Evolutionary conservation across 1,140 invertebrate genomes (phyloP), one percentile per base, ranked within the genome.

Genomic region (Tyrophagus putrescentiae): DNA sequence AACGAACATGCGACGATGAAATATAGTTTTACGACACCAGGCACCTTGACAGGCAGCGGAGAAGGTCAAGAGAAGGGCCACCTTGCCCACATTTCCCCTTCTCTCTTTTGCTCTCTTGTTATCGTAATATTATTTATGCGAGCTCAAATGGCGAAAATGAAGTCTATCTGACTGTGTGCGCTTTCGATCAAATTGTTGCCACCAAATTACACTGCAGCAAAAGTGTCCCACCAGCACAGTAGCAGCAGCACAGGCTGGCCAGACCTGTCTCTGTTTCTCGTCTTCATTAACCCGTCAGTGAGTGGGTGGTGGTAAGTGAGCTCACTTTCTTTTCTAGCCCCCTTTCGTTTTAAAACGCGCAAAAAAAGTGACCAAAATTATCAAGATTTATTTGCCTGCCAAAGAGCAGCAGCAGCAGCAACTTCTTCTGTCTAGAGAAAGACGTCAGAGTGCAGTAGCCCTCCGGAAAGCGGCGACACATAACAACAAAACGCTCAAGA

Each of bases 11-110:
- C n/a, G n/a, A n/a, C n/a, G n/a, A 48, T 48, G 45, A 48, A 48
- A 48, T 48, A 48, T 48, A 48, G 45, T 48, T 48, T 48, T 48
- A 48, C 18, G 45, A 18, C 45, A 6, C 45, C 18, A 48, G 45
- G n/a, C n/a, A 48, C 36, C 36, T 39, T 39, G 36, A 48, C 7
- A 48, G 45, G 45, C 18, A n/a, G n/a, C n/a, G 21, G 31, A 48
- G 18, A 48, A 48, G 45, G 7, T 48, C 7, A 48, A 48, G 18
- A 7, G 45, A 13, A 7, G 21, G 45, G n/a, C n/a, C n/a, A n/a
- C n/a, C n/a, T n/a, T n/a, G n/a, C n/a, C n/a, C n/a, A n/a, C n/a
- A n/a, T n/a, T n/a, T n/a, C n/a, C n/a, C n/a, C n/a, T n/a, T n/a
- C n/a, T n/a, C n/a, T n/a, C n/a, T n/a, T n/a, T n/a, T n/a, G n/a